phyloP scores from a whole-genome alignment of 2,888 invertebrate genomes.

The Dryocosmus kuriphilus region DNA sequence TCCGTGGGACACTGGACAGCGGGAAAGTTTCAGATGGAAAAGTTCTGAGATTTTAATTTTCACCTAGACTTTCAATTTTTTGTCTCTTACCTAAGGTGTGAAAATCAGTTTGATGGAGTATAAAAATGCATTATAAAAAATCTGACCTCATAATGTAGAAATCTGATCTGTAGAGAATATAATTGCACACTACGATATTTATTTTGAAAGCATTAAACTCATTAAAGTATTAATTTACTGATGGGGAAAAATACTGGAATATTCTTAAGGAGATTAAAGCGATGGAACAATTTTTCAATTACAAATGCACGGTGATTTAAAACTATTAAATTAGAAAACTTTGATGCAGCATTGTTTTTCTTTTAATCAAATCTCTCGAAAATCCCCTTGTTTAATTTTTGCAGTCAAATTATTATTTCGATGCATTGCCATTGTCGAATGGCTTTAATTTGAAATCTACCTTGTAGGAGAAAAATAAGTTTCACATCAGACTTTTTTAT shows the following conservation, averaged over 20 bases:
- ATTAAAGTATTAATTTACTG: too few relatives aligned
- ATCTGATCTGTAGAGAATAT: too few relatives aligned
- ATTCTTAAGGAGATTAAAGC: too few relatives aligned
- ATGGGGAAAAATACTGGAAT: too few relatives aligned
- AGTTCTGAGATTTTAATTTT: background rate
- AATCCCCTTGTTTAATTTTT: background rate
- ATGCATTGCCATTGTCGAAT: background rate
- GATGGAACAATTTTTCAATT: too few relatives aligned
- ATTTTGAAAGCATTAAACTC: too few relatives aligned
- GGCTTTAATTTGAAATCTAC: background rate
- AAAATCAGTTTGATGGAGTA: background rate
- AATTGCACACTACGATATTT: too few relatives aligned
- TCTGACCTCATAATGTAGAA: too few relatives aligned
- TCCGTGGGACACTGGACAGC: background rate
- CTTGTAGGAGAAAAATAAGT: constrained; percentile 21
- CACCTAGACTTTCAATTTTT: background rate
- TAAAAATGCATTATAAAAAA: too few relatives aligned
- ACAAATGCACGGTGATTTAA: background rate
- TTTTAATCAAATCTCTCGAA: background rate
- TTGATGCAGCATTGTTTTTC: background rate
- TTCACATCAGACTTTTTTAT: constrained; percentile 1
- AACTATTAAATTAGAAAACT: background rate
- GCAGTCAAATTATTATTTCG: background rate
- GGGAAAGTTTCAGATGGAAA: background rate
- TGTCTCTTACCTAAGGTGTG: background rate